Base-by-base conservation (phyloP, 2,797 vertebrate genomes). In the Lateolabrax maculatus region DNA sequence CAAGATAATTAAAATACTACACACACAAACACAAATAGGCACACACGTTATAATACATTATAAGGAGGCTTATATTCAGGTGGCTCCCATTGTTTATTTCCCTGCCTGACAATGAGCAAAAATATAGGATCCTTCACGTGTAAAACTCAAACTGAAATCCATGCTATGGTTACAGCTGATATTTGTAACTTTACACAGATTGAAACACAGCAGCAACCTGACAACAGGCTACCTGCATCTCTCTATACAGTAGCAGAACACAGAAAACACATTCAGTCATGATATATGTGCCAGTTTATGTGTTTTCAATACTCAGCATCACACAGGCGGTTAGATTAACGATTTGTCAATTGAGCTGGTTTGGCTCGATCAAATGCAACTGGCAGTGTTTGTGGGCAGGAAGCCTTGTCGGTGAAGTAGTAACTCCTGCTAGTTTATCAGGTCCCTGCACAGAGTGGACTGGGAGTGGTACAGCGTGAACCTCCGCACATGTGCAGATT, bases 261-360 rank as follows among this genome's bases (percentile, higher is more conserved):
- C 19, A 62, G 64, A n/a, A 41, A 53, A 34, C 12, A 1, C 4
- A 57, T 66, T 53, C 37, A 57, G 37, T 49, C 21, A 27, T 51
- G 43, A 83, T 48, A 66, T 78, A 81, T 75, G 62, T 6, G 31
- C 43, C 31, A 6, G 18, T 29, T 73, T 74, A 25, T 62, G 63
- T 61, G 36, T 80, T 83, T 70, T 29, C 48, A 80, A 48, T 11
- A 25, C 23, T 58, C 51, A 61, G 1, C 57, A 61, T 6, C 25
- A 44, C 58, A 56, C 48, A 77, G 69, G 81, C 18, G 0, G 46
- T 51, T 37, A 66, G 58, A 77, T 75, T 36, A 79, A 86, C 37
- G 68, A 67, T 81, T 83, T 62, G 65, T 75, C 74, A 67, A 55
- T 86, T 63, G 57, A 82, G 79, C 51, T 34, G 4, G 31, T 62